Percentiles rank a stretch among this genome's conserved stretches.
These are phyloP conservation scores for Drosophila pegasa DNA, from an alignment of 2,888 invertebrate species.

Conservation along the genomic window DNA sequence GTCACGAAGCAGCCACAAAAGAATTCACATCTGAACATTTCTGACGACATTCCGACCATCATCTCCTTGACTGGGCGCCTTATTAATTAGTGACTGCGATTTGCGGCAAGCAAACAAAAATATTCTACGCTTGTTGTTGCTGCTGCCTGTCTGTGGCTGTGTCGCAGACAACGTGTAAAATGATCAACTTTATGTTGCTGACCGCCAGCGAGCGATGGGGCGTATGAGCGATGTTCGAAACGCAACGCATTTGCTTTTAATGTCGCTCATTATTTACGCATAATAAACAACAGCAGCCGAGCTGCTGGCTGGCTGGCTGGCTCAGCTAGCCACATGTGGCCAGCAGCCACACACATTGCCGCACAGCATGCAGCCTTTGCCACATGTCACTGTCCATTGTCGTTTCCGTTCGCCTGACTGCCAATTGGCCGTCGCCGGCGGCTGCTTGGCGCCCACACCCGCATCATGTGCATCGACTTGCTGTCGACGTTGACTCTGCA, in stretches of 20 bases:
- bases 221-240: conserved; percentile 55
- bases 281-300: conserved; percentile 49
- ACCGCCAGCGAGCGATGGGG: conserved; percentile 49
- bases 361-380: conserved; percentile 45
- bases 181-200: conserved; percentile 55
- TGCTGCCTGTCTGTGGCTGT: background rate
- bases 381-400: conserved; percentile 35
- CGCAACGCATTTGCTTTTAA: conserved; percentile 57
- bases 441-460: conserved; percentile 8
- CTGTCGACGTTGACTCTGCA: conserved; percentile 4
- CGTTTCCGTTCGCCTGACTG: conserved; percentile 46
- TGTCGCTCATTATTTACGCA: conserved; percentile 69
- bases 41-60: background rate
- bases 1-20: conserved; percentile 27
- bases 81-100: conserved; percentile 59
- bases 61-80: conserved; percentile 56
- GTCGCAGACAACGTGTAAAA: conserved; percentile 32
- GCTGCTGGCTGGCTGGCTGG: background rate
- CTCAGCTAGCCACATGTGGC: conserved; percentile 22
- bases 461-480: conserved; percentile 13
- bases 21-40: conserved; percentile 18
- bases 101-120: background rate
- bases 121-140: conserved; percentile 22
- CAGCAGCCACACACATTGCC: conserved; percentile 49
- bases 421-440: conserved; percentile 2